A percentile compares a stretch with the other conserved stretches of the same genome.
phyloP scores from a whole-genome alignment of 2,797 vertebrate species.

The Aldrovandia affinis region DNA sequence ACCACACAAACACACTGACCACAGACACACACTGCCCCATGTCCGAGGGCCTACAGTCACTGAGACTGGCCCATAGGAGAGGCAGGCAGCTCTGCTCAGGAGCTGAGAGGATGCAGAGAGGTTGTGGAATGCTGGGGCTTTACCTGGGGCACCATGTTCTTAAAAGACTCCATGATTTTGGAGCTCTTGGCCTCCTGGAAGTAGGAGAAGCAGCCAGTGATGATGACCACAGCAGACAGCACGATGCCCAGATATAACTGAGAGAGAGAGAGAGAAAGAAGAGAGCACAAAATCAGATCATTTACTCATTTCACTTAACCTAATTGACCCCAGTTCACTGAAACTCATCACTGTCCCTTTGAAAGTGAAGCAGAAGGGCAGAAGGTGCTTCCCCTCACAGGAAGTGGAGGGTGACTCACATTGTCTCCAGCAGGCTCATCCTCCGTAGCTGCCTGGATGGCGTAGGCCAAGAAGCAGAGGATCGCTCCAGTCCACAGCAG shows the following conservation, averaged over 20 bases:
- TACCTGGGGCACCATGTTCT: slow-evolving; percentile 95
- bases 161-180: slow-evolving; percentile 94
- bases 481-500: slow-evolving; percentile 83
- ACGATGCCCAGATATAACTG: slow-evolving; percentile 90
- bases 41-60: too few species aligned
- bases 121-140: not conserved
- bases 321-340: not conserved
- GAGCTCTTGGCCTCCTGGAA: slow-evolving; percentile 93
- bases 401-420: slow-evolving; percentile 57
- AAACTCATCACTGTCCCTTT: not conserved
- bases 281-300: not conserved
- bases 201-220: slow-evolving; percentile 94
- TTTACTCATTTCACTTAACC: not conserved
- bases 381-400: not conserved
- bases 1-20: not conserved
- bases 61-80: not conserved
- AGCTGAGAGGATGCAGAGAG: not conserved
- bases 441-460: slow-evolving; percentile 79
- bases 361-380: not conserved
- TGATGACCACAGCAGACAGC: slow-evolving; percentile 89
- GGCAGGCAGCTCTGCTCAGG: not conserved
- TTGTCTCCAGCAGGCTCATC: slow-evolving; percentile 77
- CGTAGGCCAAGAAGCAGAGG: slow-evolving; percentile 81
- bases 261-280: slow-evolving; percentile 30
- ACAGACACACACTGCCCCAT: not conserved